These are phyloP conservation scores for Sebastes kiyomatsui DNA, from an alignment of 2,797 vertebrate species.

Conservation along the genomic window DNA sequence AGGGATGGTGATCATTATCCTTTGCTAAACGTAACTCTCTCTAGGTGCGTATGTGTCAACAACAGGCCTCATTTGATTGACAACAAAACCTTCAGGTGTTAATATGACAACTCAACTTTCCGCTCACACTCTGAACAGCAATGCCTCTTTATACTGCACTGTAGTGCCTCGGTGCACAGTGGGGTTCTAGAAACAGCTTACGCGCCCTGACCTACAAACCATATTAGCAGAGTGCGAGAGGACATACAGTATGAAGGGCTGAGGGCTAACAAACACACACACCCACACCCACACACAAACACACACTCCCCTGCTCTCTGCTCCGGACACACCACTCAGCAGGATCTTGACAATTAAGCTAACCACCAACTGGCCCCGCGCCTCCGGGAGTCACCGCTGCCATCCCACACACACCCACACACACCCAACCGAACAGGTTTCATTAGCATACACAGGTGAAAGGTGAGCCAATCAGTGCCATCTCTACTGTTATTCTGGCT, in stretches of 20 bases:
- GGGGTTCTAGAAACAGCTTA: conserved; percentile 31
- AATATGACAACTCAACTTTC: neutral
- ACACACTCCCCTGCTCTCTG: conserved; percentile 23
- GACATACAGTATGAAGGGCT: conserved; percentile 10
- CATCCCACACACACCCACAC: conserved; percentile 11
- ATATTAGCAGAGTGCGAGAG: conserved; percentile 29
- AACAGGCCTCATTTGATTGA: neutral
- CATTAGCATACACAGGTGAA: conserved; percentile 82
- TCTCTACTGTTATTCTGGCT: conserved; percentile 58
- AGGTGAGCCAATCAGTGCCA: conserved; percentile 78
- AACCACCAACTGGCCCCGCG: conserved; percentile 73
- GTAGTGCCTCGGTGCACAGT: conserved; percentile 11
- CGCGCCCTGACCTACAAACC: conserved; percentile 58
- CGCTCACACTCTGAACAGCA: neutral
- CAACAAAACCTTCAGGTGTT: neutral
- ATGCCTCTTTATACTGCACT: neutral
- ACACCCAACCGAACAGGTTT: conserved; percentile 13
- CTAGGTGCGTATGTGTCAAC: neutral
- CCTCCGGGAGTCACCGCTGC: conserved; percentile 43
- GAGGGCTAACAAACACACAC: neutral
- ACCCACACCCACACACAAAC: neutral
- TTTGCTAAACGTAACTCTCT: neutral
- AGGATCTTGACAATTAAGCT: conserved; percentile 82
- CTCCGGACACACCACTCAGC: conserved; percentile 69
- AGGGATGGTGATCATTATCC: neutral